These are phyloP conservation scores for Calyptommatus sinebrachiatus DNA, from an alignment of 2,113 vertebrate species.

Conservation along the genomic window DNA sequence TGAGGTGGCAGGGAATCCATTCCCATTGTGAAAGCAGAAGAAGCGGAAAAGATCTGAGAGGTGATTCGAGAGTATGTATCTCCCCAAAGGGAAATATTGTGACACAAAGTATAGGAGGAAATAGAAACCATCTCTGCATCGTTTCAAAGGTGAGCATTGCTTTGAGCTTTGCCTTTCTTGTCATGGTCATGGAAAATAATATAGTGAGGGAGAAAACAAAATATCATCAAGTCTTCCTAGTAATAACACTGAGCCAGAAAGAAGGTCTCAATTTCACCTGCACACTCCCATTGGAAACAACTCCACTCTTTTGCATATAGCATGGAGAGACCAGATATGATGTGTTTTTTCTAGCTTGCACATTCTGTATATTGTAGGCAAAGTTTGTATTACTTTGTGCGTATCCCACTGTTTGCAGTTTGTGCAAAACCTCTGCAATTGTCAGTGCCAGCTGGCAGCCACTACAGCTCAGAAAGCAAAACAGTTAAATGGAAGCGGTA, in stretches of 20 bases:
- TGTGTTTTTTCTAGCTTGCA: too few relatives aligned
- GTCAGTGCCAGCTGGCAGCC: too few relatives aligned
- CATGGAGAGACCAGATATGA: not conserved
- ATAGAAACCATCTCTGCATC: conserved; percentile 8
- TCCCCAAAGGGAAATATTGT: conserved; percentile 31
- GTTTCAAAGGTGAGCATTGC: conserved; percentile 26
- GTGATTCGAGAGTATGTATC: not conserved
- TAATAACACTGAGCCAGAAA: conserved; percentile 48
- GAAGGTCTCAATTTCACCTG: not conserved
- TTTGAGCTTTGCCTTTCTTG: conserved; percentile 43
- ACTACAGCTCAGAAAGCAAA: too few relatives aligned
- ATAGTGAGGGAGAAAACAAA: not conserved
- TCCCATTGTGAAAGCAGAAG: conserved; percentile 20
- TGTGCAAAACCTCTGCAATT: too few relatives aligned
- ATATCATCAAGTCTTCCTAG: conserved; percentile 16
- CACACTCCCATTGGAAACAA: conserved; percentile 10
- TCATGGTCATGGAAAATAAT: conserved; percentile 44
- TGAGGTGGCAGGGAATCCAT: conserved; percentile 54
- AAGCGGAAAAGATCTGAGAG: conserved; percentile 21
- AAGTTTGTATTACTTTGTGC: too few relatives aligned
- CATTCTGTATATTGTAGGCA: too few relatives aligned
- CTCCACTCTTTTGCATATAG: conserved; percentile 28
- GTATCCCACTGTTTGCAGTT: too few relatives aligned
- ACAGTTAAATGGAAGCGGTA: too few relatives aligned
- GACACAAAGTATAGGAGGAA: conserved; percentile 22